Conservation (phyloP, 2,113 vertebrate species). For the Arenaria interpres region DNA sequence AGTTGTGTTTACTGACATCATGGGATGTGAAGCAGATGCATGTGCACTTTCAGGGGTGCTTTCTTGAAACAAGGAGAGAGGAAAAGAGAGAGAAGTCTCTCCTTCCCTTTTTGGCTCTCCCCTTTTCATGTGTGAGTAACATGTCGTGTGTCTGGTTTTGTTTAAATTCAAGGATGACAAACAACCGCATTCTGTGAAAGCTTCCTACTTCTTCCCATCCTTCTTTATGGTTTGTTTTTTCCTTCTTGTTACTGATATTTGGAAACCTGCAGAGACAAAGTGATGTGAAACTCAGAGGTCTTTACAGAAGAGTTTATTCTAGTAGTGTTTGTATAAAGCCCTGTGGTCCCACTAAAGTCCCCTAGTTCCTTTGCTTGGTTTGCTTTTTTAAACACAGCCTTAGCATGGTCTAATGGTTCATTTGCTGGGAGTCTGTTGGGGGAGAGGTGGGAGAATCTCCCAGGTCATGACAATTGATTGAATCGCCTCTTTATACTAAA, state of each 20-base stretch:
- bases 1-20: background rate
- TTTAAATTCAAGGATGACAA: conserved; percentile 26
- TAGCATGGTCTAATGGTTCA: background rate
- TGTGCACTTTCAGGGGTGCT: conserved; percentile 2
- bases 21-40: conserved; percentile 2
- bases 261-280: conserved; percentile 31
- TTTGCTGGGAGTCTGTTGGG: background rate
- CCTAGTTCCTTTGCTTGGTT: background rate
- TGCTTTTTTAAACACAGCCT: background rate
- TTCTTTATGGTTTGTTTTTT: background rate
- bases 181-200: conserved; percentile 15
- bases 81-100: background rate
- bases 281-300: background rate
- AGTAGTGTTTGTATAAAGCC: background rate
- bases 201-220: conserved; percentile 8
- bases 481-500: background rate
- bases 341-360: background rate
- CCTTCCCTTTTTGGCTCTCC: background rate
- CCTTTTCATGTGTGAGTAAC: conserved; percentile 28
- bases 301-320: background rate
- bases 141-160: conserved; percentile 1
- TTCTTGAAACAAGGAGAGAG: background rate
- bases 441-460: background rate
- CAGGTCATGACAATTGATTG: background rate
- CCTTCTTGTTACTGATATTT: conserved; percentile 12